These are phyloP conservation scores for Ichneumoninae sp. DNA, from an alignment of 2,888 invertebrate genomes.

Conservation along the genomic window DNA sequence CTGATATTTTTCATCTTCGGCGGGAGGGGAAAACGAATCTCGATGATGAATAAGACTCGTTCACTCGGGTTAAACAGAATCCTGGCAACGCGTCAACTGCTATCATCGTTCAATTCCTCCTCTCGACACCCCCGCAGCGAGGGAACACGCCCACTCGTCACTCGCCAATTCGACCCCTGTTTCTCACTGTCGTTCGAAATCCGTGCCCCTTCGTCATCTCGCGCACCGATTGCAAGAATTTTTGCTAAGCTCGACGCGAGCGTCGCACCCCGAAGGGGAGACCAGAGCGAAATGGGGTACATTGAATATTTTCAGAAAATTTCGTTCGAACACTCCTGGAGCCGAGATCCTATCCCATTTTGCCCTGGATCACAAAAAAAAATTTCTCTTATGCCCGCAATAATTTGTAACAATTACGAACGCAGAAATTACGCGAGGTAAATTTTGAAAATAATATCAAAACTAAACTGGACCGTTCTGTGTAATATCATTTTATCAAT, in stretches of 20 bases:
- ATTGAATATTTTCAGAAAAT: not conserved
- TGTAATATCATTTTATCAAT: too few relatives aligned
- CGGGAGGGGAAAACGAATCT: slow-evolving; percentile 57
- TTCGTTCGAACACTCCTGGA: not conserved
- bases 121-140: slow-evolving; percentile 24
- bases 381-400: too few relatives aligned
- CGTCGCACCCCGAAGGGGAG: not conserved
- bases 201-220: slow-evolving; percentile 47
- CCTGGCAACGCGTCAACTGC: slow-evolving; percentile 47
- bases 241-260: slow-evolving; percentile 13
- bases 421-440: too few relatives aligned
- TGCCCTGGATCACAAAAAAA: too few relatives aligned
- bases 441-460: too few relatives aligned
- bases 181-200: slow-evolving; percentile 57
- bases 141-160: slow-evolving; percentile 43
- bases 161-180: slow-evolving; percentile 44
- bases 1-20: not conserved
- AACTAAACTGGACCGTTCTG: too few relatives aligned
- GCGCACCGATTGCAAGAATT: slow-evolving; percentile 33
- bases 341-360: too few relatives aligned
- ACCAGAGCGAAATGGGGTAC: not conserved
- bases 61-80: slow-evolving; percentile 35
- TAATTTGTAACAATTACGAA: too few relatives aligned
- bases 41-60: slow-evolving; percentile 57
- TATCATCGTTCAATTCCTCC: slow-evolving; percentile 50